Base-by-base conservation (phyloP, 2,888 invertebrate species). In the Fabriciana adippe region DNA sequence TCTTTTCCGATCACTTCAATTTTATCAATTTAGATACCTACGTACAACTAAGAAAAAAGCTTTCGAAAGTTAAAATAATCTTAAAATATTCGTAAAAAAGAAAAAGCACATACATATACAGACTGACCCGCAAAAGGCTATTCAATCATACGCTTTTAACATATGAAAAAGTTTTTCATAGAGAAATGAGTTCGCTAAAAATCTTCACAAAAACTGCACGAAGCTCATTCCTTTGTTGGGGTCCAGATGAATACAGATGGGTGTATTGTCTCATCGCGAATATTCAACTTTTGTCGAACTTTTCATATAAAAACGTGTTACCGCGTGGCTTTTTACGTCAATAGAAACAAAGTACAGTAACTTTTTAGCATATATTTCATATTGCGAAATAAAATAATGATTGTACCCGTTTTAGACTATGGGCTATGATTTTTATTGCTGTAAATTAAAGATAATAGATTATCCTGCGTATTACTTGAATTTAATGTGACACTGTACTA, bases 221-320 rank as follows among this genome's bases (percentile, higher is more conserved):
- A 6, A 51, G 61, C 35, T n/a, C 61, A 11, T 35, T 50, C 50
- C 51, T 51, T 61, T 51, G 50, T 51, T 61, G 31, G 6, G 35
- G 51, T 51, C 16, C 61, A 51, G 61, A 61, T 61, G 61, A 61
- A 61, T 61, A 18, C 51, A 35, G 35, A 41, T 31, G 18, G 50
- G 47, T 41, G 61, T 61, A 61, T 61, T 61, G 61, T 61, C 61
- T 61, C 16, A 15, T 41, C 18, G 21, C 41, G 16, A 35, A 51
- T 53, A 51, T 61, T 41, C 26, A 31, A 47, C 59, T 53, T 59
- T 65, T 59, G 65, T 65, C 59, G 41, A 59, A 31, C 16, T 59
- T 65, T 65, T 48, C 45, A 31, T 15, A 65, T 26, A 65, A 51
- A 57, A 47, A 41, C 35, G 56, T 64, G 55, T 55, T 41, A 41